Percentiles rank a stretch among this genome's conserved stretches.
phyloP scores from a whole-genome alignment of 2,888 invertebrate genomes.

The Diarsia brunnea region DNA sequence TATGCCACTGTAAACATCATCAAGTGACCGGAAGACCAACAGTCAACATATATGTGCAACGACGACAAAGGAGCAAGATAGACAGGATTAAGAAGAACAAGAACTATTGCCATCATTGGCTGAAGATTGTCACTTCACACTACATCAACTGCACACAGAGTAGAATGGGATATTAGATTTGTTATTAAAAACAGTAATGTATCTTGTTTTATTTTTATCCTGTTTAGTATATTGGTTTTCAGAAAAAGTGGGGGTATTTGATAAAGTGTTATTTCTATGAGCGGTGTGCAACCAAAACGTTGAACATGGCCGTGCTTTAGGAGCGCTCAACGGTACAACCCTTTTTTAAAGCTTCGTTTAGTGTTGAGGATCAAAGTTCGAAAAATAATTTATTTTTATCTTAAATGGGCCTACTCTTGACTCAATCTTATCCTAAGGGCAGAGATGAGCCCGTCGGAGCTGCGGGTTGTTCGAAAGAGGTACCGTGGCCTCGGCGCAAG shows the following conservation, averaged over 20 bases:
- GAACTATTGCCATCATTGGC: not conserved
- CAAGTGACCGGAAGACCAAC: not conserved
- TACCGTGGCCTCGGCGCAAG: no score
- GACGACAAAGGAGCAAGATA: not conserved
- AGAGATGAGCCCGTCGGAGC: no score
- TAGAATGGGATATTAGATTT: not conserved
- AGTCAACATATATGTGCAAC: not conserved
- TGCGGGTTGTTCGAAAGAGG: no score
- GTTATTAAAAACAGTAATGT: not conserved
- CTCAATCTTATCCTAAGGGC: no score
- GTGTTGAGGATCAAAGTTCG: not conserved
- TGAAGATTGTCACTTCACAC: not conserved
- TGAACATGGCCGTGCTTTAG: not conserved
- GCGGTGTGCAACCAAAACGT: not conserved
- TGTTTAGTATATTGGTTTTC: not conserved
- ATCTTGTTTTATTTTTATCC: not conserved
- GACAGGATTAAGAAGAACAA: not conserved
- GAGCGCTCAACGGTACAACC: no score
- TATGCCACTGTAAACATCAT: not conserved
- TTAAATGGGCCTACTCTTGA: no score
- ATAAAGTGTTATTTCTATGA: not conserved
- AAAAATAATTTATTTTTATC: no score
- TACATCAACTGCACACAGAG: slow-evolving; percentile 13
- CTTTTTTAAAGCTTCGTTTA: no score
- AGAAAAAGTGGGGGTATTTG: not conserved